Percentiles rank a stretch among this genome's conserved stretches.
Conservation (phyloP, 2,113 vertebrate species). For the Sinocyclocheilus grahami region DNA sequence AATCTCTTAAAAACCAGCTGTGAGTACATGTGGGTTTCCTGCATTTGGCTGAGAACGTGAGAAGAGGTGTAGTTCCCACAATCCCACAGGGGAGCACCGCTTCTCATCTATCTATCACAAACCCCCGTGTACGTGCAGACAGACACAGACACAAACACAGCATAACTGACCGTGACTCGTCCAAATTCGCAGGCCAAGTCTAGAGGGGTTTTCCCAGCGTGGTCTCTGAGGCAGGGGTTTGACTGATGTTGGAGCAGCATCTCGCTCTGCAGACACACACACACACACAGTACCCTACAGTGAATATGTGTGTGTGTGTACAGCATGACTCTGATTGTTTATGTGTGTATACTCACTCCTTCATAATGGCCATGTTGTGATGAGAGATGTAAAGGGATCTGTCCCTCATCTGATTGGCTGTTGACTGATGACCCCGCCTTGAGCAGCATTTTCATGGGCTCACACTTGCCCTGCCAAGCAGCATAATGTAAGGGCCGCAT, state of each 20-base stretch:
- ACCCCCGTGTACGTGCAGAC: slow-evolving; percentile 41
- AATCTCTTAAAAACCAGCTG: neutral
- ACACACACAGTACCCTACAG: slow-evolving; percentile 38
- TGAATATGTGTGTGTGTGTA: neutral
- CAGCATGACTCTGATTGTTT: neutral
- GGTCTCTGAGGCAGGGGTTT: slow-evolving; percentile 95
- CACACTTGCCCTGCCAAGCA: slow-evolving; percentile 96
- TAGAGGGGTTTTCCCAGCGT: slow-evolving; percentile 91
- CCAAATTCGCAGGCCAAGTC: slow-evolving; percentile 98
- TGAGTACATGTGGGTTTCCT: neutral
- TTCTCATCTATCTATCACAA: slow-evolving; percentile 10
- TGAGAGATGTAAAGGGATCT: slow-evolving; percentile 94
- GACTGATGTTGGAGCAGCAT: slow-evolving; percentile 96
- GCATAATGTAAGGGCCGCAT: slow-evolving; percentile 97
- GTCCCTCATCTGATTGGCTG: slow-evolving; percentile 91
- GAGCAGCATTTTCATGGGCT: slow-evolving; percentile 97
- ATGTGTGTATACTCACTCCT: slow-evolving; percentile 78
- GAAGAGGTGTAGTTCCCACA: neutral
- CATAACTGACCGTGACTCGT: slow-evolving; percentile 86
- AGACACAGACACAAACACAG: neutral
- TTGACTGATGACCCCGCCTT: slow-evolving; percentile 94
- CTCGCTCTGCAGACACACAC: slow-evolving; percentile 74
- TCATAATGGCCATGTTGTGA: slow-evolving; percentile 97
- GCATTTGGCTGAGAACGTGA: slow-evolving; percentile 10
- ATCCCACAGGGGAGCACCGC: neutral